Evolutionary conservation across 1,140 invertebrate genomes (phyloP).

Genomic region (Hycleus phaleratus): DNA sequence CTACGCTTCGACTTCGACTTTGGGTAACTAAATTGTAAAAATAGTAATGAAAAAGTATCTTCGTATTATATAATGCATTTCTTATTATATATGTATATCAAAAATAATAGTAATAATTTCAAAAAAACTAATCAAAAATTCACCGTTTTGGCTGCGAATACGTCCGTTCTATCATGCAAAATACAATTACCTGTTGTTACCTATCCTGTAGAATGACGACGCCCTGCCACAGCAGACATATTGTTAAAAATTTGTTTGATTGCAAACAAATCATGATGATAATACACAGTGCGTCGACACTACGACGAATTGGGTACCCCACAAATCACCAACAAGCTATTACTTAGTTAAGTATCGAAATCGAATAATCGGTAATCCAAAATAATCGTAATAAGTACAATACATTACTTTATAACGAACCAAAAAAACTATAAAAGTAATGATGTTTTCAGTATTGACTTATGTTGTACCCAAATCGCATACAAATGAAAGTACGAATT

Average conservation of each 20-base stretch:
- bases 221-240: slow-evolving; percentile 31
- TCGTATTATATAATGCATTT: slow-evolving; percentile 32
- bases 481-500: slow-evolving; percentile 31
- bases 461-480: slow-evolving; percentile 24
- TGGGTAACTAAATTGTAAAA: slow-evolving; percentile 41
- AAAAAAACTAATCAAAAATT: slow-evolving; percentile 15
- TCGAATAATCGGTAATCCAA: background rate
- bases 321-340: slow-evolving; percentile 5
- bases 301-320: slow-evolving; percentile 18
- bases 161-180: slow-evolving; percentile 20
- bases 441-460: background rate
- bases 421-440: too few relatives aligned
- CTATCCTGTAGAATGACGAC: slow-evolving; percentile 19
- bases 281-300: slow-evolving; percentile 18
- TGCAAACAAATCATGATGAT: slow-evolving; percentile 5
- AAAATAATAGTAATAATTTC: too few relatives aligned
- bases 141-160: slow-evolving; percentile 39
- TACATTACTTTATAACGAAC: too few relatives aligned
- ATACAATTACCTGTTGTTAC: slow-evolving; percentile 13
- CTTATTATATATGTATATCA: slow-evolving; percentile 15
- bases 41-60: slow-evolving; percentile 35
- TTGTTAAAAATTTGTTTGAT: slow-evolving; percentile 30
- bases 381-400: slow-evolving; percentile 2
- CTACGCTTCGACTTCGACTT: slow-evolving; percentile 36
- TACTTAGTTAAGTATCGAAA: slow-evolving; percentile 17